A percentile compares a stretch with the other conserved stretches of the same genome.
Conservation (phyloP, 2,113 vertebrate genomes). For the Thalassarche chlororhynchos region DNA sequence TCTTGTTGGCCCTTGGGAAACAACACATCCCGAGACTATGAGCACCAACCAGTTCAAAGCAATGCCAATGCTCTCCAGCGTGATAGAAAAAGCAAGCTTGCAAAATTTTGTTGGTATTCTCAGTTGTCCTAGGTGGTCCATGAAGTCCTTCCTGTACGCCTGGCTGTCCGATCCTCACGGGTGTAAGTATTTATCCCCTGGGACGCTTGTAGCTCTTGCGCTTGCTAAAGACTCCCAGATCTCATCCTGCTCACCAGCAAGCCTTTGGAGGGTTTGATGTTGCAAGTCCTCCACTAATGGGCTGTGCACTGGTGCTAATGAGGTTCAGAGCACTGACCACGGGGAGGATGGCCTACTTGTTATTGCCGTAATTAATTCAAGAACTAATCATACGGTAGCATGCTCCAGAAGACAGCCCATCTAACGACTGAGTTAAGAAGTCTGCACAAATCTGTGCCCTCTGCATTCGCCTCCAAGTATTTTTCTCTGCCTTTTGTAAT, state of each 20-base stretch:
- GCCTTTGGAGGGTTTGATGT: neutral
- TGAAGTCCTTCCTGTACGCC: neutral
- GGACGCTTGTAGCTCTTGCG: neutral
- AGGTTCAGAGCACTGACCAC: conserved; percentile 2
- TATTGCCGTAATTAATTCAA: conserved; percentile 51
- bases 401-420: neutral
- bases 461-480: neutral
- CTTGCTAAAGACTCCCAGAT: neutral
- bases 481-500: neutral
- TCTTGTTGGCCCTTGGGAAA: conserved; percentile 3
- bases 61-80: neutral
- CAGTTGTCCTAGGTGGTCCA: neutral
- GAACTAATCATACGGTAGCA: conserved; percentile 4
- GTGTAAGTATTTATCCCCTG: neutral
- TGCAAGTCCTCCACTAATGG: neutral
- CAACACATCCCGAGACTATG: neutral
- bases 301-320: neutral
- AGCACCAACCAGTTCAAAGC: neutral
- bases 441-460: neutral
- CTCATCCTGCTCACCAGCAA: neutral
- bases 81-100: neutral
- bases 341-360: neutral
- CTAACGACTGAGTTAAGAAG: neutral
- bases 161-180: accelerated
- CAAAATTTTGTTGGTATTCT: neutral